phyloP scores from a whole-genome alignment of 2,888 invertebrate species.

The Pristionchus fissidentatus region DNA sequence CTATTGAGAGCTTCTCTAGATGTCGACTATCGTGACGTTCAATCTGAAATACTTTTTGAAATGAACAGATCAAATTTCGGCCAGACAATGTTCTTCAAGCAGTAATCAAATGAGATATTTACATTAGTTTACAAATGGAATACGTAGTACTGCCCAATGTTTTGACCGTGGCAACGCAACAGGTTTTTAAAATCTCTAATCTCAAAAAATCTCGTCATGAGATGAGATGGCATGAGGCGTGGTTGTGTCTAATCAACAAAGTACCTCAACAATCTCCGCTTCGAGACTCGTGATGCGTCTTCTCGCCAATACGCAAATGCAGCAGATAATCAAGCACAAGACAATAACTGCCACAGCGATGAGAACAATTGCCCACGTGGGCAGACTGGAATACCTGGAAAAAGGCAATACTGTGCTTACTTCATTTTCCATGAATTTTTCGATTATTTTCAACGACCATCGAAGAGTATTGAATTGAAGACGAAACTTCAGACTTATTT shows the following conservation, averaged over 20 bases:
- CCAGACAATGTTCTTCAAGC: background rate
- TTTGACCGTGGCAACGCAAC: too few species aligned
- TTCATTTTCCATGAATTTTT: too few species aligned
- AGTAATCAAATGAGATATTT: background rate
- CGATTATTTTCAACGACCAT: too few species aligned
- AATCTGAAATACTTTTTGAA: background rate
- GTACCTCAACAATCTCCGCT: slow-evolving; percentile 9
- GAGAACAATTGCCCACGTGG: background rate
- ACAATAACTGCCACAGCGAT: background rate
- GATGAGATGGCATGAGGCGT: too few species aligned
- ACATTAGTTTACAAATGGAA: background rate
- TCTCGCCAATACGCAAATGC: slow-evolving; percentile 2
- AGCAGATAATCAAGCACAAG: background rate
- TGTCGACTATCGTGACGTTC: slow-evolving; percentile 9
- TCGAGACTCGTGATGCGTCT: background rate
- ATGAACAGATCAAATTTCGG: background rate
- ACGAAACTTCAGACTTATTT: too few species aligned
- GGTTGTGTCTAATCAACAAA: too few species aligned
- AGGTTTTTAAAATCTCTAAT: too few species aligned
- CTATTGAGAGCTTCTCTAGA: background rate
- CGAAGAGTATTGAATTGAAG: too few species aligned
- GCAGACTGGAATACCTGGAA: background rate
- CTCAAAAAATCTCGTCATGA: too few species aligned
- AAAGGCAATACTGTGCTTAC: too few species aligned
- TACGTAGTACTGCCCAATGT: too few species aligned